Conservation (phyloP, 1,140 invertebrate species). For the Bicyclus anynana region DNA sequence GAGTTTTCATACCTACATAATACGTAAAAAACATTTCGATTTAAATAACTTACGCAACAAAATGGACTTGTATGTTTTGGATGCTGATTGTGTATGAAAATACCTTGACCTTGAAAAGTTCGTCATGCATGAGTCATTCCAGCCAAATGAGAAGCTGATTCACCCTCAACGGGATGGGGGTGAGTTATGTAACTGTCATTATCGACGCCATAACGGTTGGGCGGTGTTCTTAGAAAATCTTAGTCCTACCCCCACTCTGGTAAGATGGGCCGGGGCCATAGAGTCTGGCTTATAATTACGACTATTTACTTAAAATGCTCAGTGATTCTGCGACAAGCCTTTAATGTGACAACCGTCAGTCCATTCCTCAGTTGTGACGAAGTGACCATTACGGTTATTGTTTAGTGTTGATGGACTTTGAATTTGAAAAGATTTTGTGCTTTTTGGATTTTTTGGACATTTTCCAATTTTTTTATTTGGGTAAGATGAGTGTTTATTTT, state of each 20-base stretch:
- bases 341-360: constrained; percentile 23
- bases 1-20: too few species aligned
- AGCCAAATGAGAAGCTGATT: constrained; percentile 1
- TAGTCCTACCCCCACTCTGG: constrained; percentile 37
- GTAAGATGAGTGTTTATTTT: not conserved
- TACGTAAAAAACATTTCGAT: too few species aligned
- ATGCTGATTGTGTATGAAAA: not conserved
- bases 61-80: too few species aligned
- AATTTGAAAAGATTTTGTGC: not conserved
- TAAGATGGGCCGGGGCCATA: constrained; percentile 29
- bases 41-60: too few species aligned
- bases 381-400: constrained; percentile 5
- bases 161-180: not conserved
- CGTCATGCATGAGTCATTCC: not conserved
- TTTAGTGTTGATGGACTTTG: not conserved
- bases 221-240: constrained; percentile 25
- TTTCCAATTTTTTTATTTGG: constrained; percentile 9
- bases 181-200: not conserved
- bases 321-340: constrained; percentile 34
- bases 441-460: constrained; percentile 1
- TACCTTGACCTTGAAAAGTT: not conserved
- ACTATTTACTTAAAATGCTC: constrained; percentile 37
- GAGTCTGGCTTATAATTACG: constrained; percentile 35
- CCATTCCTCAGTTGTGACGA: constrained; percentile 8
- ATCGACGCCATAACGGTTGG: constrained; percentile 18